Base-by-base conservation (phyloP, 2,888 invertebrate species). In the Eurytoma californica region DNA sequence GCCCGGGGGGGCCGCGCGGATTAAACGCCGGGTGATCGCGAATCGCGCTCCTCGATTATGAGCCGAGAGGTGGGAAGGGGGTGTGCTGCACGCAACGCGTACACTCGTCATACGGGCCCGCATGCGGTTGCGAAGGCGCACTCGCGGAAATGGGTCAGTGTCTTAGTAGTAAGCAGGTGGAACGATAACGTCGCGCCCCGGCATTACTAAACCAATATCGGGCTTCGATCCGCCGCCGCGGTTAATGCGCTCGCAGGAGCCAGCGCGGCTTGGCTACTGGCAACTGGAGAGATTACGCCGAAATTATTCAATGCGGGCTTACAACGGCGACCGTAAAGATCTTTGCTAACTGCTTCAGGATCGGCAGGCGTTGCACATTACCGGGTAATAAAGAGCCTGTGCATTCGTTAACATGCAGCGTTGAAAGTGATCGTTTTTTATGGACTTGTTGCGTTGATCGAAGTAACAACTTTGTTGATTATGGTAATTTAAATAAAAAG, bases 171-270 rank as follows among this genome's bases (percentile, higher is more conserved):
- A 30, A 60, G 75, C 16, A 61, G 14, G 39, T 30, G 53, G 24
- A 61, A n/a, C 61, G 55, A 69, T 76, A 70, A 63, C 39, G 47
- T 70, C 9, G 12, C 18, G 18, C 39, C 39, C 12, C 30, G 72
- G 67, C 66, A 77, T 77, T 66, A 72, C 60, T 53, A 51, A 73
- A 20, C 66, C 72, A 72, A 72, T 66, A 72, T 28, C 63, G 55
- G 30, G 68, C n/a, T 30, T 49, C 69, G 57, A 58, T 63, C 47
- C n/a, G 39, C 39, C 39, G 39, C 7, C 39, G 39, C 13, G 30
- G 57, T 18, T 73, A 78, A 73, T 73, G 63, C 55, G 58, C 69
- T 57, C 57, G 57, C 30, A 65, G 49, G 55, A 39, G 39, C 39
- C 7, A 1, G 39, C 39, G 39, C 12, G 68, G 55, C 61, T 68